Evolutionary conservation across 2,888 invertebrate genomes (phyloP), one percentile per base, ranked within the genome.

Genomic region (Brachyptera risi): DNA sequence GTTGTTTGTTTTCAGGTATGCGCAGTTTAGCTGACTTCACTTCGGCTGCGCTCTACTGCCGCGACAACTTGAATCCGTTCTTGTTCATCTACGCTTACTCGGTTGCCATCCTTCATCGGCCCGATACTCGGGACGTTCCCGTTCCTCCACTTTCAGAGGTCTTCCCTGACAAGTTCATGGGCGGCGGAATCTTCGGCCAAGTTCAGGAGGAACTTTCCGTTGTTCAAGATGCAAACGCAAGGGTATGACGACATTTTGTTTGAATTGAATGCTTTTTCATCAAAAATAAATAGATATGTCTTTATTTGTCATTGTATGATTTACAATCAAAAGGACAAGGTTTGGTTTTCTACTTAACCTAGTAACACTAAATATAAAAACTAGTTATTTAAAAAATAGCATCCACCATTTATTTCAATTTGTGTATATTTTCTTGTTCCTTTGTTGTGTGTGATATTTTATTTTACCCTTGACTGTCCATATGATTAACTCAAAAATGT

Each of bases 141-240:
- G 73, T 90, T 50, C 92, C 92, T 0, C 83, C 88, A 0, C 83
- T 92, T 65, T 83, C 84, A 35, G 87, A 91, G 73, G 79, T 85
- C 0, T 91, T 93, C 73, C 94, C 93, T 0, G 86, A 87, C 70
- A 90, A 90, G 74, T 93, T 88, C 73, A 77, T 92, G 68, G 90
- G 90, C 68, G 83, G 88, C 9, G 82, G 84, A 40, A 81, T 87
- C 1, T 85, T 92, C 71, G 76, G 82, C 1, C 77, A 81, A 57
- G 90, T 88, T 0, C 79, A 87, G 13, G 87, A 89, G 70, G 85
- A 86, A 72, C 81, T 84, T 57, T 82, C 80, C 35, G 78, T 87
- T 1, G 78, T 87, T 1, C 78, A 80, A 0, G 70, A 78, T 17
- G 40, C 23, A 4, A 24, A 5, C 31, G 31, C 11, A 11, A 7